Percentiles rank a stretch among this genome's conserved stretches.
phyloP scores from a whole-genome alignment of 37 sponge, comb jelly and placozoan genomes.

The Ephydatia muelleri region DNA sequence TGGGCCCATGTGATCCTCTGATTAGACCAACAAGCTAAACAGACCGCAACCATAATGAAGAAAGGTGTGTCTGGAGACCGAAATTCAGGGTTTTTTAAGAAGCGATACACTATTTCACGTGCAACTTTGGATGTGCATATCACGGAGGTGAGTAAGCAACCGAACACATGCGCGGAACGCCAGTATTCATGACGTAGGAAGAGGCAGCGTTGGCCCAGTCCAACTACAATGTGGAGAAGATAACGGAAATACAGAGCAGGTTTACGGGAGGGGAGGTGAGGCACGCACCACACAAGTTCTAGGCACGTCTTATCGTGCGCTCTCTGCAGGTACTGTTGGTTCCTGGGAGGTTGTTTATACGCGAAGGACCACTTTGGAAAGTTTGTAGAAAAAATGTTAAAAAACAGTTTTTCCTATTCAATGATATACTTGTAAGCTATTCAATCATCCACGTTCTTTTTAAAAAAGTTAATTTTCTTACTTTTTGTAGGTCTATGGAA shows the following conservation, averaged over 20 bases:
- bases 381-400: slow-evolving; percentile 83
- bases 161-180: too few relatives aligned
- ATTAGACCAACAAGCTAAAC: not conserved
- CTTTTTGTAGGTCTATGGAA: slow-evolving; percentile 66
- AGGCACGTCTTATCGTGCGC: not conserved
- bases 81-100: not conserved
- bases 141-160: not conserved
- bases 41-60: not conserved
- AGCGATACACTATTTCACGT: not conserved
- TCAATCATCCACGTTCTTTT: not conserved
- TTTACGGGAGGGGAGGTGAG: slow-evolving; percentile 82
- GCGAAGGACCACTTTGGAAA: slow-evolving; percentile 77
- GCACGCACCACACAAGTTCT: not conserved
- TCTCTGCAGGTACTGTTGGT: slow-evolving; percentile 53
- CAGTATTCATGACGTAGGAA: slow-evolving; percentile 16
- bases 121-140: not conserved
- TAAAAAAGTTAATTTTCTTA: not conserved
- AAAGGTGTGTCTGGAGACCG: not conserved
- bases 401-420: slow-evolving; percentile 84
- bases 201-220: slow-evolving; percentile 76
- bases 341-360: slow-evolving; percentile 74
- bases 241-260: slow-evolving; percentile 75
- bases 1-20: not conserved
- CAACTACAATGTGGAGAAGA: slow-evolving; percentile 78
- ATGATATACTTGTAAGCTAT: slow-evolving; percentile 76